Evolutionary conservation across 2,797 vertebrate genomes (phyloP), one percentile per base, ranked within the genome.

Genomic region (Parauchenoglanis ngamensis): DNA sequence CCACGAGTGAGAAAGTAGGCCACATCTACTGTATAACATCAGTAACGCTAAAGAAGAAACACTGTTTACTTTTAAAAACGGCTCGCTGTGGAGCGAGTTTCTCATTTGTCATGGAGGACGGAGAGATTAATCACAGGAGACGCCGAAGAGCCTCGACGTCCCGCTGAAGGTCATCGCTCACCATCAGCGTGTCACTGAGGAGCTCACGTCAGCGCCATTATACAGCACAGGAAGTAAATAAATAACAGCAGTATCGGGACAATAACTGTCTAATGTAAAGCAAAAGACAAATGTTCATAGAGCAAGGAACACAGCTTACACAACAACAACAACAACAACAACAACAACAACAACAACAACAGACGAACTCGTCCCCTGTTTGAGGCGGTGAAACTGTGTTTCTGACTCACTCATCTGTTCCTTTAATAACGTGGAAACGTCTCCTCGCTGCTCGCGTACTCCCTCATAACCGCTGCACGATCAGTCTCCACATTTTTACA

Each of bases 51-150:
- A 61, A 81, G 79, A 81, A 46, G 21, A n/a, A 63, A 81, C 40
- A 4, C 28, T 80, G 78, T 80, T 80, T 61, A 80, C 23, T 49
- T 19, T 49, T 65, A 17, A 65, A 65, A 67, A 82, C 49, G 61
- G 35, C 59, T 65, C 59, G 15, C 40, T 28, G 61, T 31, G 11
- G 61, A 83, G 61, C 7, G 61, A 82, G 40, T 4, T 59, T 25
- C 13, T 65, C 25, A n/a, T 82, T 82, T 82, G 80, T 82, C 80
- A 82, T 65, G 59, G 40, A 63, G 8, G 59, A 81, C 3, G 5
- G 23, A 17, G 40, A 81, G 59, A 81, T 63, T 46, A 81, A 81
- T 81, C 79, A 63, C 40, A 83, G n/a, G 61, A 83, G 80, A 52
- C 2, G 8, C 17, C 2, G 25, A 82, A 49, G 61, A 46, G 52